phyloP scores from a whole-genome alignment of 2,113 vertebrate genomes.

The Pterocles gutturalis region DNA sequence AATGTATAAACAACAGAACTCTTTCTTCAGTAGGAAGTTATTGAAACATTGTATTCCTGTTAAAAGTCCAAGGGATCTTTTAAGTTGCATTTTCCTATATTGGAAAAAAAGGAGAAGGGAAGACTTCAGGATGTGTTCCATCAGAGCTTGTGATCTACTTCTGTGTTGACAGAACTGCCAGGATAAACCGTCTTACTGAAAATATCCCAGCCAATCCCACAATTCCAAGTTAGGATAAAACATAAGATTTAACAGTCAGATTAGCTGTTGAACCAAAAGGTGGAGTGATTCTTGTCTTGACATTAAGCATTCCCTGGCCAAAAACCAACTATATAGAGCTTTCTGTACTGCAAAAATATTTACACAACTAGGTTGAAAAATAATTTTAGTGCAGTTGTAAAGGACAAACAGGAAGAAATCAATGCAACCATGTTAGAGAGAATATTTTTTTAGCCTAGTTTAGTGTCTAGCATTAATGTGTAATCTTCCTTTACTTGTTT shows the following conservation, averaged over 20 bases:
- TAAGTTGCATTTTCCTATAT: neutral
- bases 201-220: neutral
- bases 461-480: neutral
- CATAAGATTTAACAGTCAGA: neutral
- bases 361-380: neutral
- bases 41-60: neutral
- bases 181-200: neutral
- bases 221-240: neutral
- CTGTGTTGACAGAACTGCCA: neutral
- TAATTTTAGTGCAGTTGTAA: neutral
- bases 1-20: neutral
- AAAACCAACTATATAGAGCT: neutral
- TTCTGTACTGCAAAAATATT: neutral
- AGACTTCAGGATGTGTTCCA: neutral
- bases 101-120: neutral
- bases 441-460: neutral
- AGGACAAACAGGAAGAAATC: neutral
- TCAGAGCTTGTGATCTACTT: neutral
- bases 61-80: neutral
- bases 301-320: accelerated
- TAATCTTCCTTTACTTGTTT: neutral
- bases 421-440: neutral
- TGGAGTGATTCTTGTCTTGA: neutral
- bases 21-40: neutral
- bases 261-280: neutral